A percentile compares a stretch with the other conserved stretches of the same genome.
Conservation (phyloP, 2,797 vertebrate species). For the Chanos chanos region DNA sequence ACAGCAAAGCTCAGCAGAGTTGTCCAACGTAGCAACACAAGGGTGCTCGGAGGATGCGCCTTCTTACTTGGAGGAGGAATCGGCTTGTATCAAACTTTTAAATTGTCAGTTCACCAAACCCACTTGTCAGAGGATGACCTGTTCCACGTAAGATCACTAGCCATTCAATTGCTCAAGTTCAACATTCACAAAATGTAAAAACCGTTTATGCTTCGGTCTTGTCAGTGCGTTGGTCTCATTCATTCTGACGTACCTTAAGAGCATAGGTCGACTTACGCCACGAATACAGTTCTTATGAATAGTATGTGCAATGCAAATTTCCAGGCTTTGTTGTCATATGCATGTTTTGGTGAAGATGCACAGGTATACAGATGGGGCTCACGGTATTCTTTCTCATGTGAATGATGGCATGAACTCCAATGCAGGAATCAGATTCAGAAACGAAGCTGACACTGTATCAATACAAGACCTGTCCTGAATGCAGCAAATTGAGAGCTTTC, state of each 20-base stretch:
- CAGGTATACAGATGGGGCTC: not conserved
- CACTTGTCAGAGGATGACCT: constrained; percentile 25
- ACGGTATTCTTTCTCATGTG: no score
- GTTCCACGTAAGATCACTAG: not conserved
- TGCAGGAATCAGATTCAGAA: not conserved
- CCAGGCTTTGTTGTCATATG: no score
- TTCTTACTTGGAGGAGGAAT: constrained; percentile 33
- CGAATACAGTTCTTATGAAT: not conserved
- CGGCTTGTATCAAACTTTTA: constrained; percentile 24
- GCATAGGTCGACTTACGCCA: no score
- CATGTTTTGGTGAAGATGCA: not conserved
- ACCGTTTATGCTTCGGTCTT: no score
- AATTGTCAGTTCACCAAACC: constrained; percentile 16
- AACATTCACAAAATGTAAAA: no score
- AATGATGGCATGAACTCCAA: not conserved
- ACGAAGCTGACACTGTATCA: constrained; percentile 73
- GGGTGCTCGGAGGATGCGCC: constrained; percentile 9
- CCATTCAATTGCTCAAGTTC: constrained; percentile 24
- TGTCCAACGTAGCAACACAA: not conserved
- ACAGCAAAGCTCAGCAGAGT: not conserved
- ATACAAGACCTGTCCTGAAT: constrained; percentile 82
- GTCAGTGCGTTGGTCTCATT: no score
- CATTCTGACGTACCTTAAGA: no score
- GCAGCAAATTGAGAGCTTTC: constrained; percentile 81
- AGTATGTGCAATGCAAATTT: not conserved